Evolutionary conservation across 2,888 invertebrate species (phyloP), one percentile per base, ranked within the genome.

Genomic region (Drosophila anceps): DNA sequence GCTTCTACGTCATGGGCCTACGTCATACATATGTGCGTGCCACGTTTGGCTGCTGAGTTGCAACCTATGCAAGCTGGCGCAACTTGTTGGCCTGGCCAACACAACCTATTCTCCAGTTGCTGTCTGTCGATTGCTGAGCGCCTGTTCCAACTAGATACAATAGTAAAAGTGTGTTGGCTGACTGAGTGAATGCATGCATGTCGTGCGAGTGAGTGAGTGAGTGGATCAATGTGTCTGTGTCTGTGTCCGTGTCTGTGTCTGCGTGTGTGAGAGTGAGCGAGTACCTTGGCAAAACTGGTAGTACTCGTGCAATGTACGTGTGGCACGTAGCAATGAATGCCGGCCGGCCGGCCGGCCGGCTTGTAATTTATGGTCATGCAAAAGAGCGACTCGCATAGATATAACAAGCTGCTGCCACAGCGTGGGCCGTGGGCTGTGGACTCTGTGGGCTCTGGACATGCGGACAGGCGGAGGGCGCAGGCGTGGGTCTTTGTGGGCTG

Each of bases 91-190:
- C 88, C 77, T 50, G 85, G 85, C 81, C 69, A 76, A 73, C 55
- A 70, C 55, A 59, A 58, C 24, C 20, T 50, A 12, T 48, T 44
- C 54, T 48, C 67, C 67, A 73, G 82, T 51, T 61, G 44, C 55
- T 61, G 65, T 37, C 55, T 81, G 79, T 58, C 66, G 63, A 58
- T 81, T 91, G 86, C 92, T 92, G 92, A 81, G 82, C 90, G 90
- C 92, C 92, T 90, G 92, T 82, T 92, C 75, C 81, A 84, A 92
- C 92, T 92, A 92, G 92, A 91, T 91, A 90, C 91, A 91, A 92
- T 92, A 92, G 92, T 85, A 92, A 92, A 92, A 92, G 87, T 89
- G 88, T 87, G 88, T 73, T 79, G 62, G 70, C 69, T 60, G 69
- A 44, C 60, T 69, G 64, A 43, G 61, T 57, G 65, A 31, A 35